Evolutionary conservation across 2,888 invertebrate species (phyloP), one percentile per base, ranked within the genome.

Genomic region (Rosalia funebris): DNA sequence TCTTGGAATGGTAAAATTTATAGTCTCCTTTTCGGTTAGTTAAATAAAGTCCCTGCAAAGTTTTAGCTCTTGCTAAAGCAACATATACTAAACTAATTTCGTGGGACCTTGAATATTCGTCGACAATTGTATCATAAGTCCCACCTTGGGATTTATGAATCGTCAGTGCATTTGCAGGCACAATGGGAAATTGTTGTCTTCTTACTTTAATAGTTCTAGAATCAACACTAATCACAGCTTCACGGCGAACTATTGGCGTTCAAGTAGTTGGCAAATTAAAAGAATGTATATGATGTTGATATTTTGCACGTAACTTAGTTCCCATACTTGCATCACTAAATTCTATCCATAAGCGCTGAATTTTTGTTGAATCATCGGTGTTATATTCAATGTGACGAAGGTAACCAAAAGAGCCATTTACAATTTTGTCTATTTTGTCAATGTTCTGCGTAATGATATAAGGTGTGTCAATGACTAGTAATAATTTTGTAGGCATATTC

Each of bases 281-380:
- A 34, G 57, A 15, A 19, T 20, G n/a, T 32, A 19, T 11, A 19
- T 57, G 57, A 52, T 57, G 57, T 47, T 37, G 47, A 37, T 57
- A 57, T 15, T 57, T 57, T 31, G 16, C n/a, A 17, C 57, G 15
- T 25, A 57, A 17, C 15, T 37, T n/a, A 15, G 15, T 17, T 48
- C 57, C 48, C 39, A 52, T 50, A 17, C 12, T 19, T 3, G 47
- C 20, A 31, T 57, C 48, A 50, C 19, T 36, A 41, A 57, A 57
- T 37, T 57, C 39, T 52, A 57, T 16, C 48, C 48, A 57, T 45
- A 57, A 48, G 9, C 57, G 57, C 20, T 34, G 34, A 50, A 50
- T 46, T 20, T 55, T 31, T 44, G 41, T 16, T 12, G 10, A 4
- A 52, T 44, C 52, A 44, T 45, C 41, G 41, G 36, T 44, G 11